phyloP scores from a whole-genome alignment of 2,113 vertebrate species.

The Progne subis region DNA sequence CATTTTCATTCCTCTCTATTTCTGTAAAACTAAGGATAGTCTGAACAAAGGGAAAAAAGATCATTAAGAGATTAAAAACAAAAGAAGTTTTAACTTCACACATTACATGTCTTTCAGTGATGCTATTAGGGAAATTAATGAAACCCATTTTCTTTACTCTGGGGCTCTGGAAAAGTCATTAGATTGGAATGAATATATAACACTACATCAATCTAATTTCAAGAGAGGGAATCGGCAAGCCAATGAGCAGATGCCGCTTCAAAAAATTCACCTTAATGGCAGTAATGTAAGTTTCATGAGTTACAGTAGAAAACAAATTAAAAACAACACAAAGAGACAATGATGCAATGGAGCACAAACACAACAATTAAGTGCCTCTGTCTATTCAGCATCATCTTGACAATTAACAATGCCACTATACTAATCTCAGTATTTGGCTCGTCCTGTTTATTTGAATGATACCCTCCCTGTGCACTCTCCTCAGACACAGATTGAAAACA shows the following conservation, averaged over 20 bases:
- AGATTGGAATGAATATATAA: slow-evolving; percentile 70
- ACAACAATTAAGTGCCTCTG: slow-evolving; percentile 38
- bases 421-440: slow-evolving; percentile 41
- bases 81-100: slow-evolving; percentile 60
- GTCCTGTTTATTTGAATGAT: slow-evolving; percentile 4
- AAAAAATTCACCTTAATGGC: slow-evolving; percentile 66
- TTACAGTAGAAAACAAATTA: slow-evolving; percentile 71
- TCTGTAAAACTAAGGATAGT: slow-evolving; percentile 42
- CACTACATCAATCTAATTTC: slow-evolving; percentile 73
- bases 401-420: slow-evolving; percentile 53
- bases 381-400: slow-evolving; percentile 53
- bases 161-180: slow-evolving; percentile 68
- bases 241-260: slow-evolving; percentile 62
- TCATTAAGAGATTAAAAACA: slow-evolving; percentile 71
- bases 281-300: slow-evolving; percentile 65
- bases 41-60: slow-evolving; percentile 59
- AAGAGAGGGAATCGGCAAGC: slow-evolving; percentile 63
- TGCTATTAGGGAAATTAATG: slow-evolving; percentile 75
- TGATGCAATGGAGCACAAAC: slow-evolving; percentile 54
- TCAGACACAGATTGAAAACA: background rate
- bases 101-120: slow-evolving; percentile 65
- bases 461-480: background rate
- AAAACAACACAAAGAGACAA: slow-evolving; percentile 62
- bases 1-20: slow-evolving; percentile 51
- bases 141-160: slow-evolving; percentile 71